Evolutionary conservation across 2,888 invertebrate species (phyloP).

Genomic region (Parnassius glacialis): DNA sequence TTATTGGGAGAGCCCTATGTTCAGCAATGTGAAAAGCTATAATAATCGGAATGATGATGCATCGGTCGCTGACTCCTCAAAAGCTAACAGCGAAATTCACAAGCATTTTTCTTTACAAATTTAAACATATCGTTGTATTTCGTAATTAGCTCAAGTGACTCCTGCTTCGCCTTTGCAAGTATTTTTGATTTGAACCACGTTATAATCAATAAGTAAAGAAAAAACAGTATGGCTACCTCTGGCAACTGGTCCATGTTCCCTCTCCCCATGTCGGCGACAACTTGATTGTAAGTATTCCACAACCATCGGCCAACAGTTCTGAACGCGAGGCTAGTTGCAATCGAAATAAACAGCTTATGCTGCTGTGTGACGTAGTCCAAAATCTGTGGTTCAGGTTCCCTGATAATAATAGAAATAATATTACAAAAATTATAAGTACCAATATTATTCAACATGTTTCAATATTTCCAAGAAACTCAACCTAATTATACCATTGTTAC

Average conservation of each 20-base stretch:
- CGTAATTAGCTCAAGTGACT: no score
- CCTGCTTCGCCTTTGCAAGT: no score
- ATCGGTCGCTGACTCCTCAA: no score
- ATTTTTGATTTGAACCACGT: no score
- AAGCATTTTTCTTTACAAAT: no score
- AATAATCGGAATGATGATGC: no score
- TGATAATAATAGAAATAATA: conserved; percentile 27
- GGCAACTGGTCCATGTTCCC: conserved; percentile 91
- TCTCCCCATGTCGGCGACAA: conserved; percentile 86
- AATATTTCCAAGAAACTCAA: background rate
- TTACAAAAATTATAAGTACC: no score
- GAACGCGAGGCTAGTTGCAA: conserved; percentile 90
- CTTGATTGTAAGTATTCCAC: conserved; percentile 89
- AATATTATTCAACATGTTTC: conserved; percentile 30
- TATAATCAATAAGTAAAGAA: background rate
- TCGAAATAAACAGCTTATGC: conserved; percentile 83
- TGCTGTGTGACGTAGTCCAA: conserved; percentile 94
- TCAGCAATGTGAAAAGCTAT: no score
- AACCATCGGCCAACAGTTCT: conserved; percentile 86
- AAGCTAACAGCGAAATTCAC: no score
- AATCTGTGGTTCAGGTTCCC: conserved; percentile 82
- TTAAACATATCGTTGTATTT: no score
- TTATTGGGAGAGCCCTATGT: no score
- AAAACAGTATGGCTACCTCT: conserved; percentile 80
- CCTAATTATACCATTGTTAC: no score